phyloP scores from a whole-genome alignment of 2,797 vertebrate species.

The Cacajao melanocephalus region DNA sequence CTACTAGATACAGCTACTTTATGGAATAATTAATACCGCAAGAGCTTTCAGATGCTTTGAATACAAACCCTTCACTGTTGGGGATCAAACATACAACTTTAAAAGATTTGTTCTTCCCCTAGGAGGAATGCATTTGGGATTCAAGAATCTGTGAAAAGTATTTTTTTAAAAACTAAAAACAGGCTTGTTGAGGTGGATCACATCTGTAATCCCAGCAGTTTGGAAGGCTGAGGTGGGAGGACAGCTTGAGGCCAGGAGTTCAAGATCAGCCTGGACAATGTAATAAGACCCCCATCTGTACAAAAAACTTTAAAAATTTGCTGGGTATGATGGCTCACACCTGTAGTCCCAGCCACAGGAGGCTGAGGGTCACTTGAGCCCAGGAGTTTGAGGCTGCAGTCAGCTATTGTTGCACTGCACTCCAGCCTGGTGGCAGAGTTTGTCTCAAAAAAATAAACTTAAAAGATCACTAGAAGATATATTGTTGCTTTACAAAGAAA shows the following conservation, averaged over 20 bases:
- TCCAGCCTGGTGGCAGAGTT: no score
- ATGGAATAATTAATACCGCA: not conserved
- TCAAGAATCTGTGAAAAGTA: slow-evolving; percentile 85
- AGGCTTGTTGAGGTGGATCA: not conserved
- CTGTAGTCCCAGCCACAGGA: no score
- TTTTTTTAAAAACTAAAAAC: not conserved
- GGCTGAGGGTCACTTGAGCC: no score
- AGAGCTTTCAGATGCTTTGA: not conserved
- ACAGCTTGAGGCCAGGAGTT: not conserved
- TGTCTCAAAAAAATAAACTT: not conserved
- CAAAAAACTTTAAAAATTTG: not conserved
- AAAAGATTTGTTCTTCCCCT: slow-evolving; percentile 86
- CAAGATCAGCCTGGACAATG: not conserved
- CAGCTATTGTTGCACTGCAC: no score
- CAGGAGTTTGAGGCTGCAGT: no score
- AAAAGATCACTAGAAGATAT: not conserved
- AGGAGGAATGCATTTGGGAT: slow-evolving; percentile 91
- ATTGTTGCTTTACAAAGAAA: not conserved
- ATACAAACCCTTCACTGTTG: not conserved
- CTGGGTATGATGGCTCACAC: no score
- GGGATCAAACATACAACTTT: slow-evolving; percentile 76
- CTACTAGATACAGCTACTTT: not conserved
- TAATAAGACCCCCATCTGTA: not conserved
- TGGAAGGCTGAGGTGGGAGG: no score
- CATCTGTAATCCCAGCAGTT: no score